Conservation (phyloP, 2,113 vertebrate species). For the Dasyornis broadbenti region DNA sequence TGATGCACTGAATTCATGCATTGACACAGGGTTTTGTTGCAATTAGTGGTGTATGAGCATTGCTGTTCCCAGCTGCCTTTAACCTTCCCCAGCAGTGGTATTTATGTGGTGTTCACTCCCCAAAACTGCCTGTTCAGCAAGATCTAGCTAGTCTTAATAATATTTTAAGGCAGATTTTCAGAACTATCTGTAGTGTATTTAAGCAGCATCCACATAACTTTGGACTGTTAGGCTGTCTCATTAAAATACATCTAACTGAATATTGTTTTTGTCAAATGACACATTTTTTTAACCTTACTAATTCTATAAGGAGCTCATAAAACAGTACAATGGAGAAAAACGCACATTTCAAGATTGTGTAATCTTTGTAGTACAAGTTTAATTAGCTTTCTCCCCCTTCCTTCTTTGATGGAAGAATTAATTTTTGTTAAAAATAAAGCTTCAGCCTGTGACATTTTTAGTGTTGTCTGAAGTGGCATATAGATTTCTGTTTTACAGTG, state of each 20-base stretch:
- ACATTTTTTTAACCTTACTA: not conserved
- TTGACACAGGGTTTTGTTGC: fast-evolving
- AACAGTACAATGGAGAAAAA: not conserved
- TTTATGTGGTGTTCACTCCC: not conserved
- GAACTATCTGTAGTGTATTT: not conserved
- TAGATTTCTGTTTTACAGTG: not conserved
- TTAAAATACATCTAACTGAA: not conserved
- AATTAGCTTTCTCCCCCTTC: not conserved
- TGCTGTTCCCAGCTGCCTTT: not conserved
- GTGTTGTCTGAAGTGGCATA: not conserved
- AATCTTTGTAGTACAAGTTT: not conserved
- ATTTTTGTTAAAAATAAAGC: not conserved
- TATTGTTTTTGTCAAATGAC: not conserved
- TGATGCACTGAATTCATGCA: not conserved
- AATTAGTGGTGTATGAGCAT: not conserved
- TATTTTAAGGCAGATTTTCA: not conserved
- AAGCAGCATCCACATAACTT: not conserved
- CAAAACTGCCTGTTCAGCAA: not conserved
- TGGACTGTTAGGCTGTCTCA: not conserved
- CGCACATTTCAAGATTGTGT: not conserved
- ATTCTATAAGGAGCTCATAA: not conserved
- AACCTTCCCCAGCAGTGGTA: not conserved
- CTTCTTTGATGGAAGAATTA: not conserved
- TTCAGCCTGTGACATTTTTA: not conserved
- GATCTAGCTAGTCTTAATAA: not conserved